Evolutionary conservation across 2,888 invertebrate species (phyloP).

Genomic region (Coecobrya sp.): DNA sequence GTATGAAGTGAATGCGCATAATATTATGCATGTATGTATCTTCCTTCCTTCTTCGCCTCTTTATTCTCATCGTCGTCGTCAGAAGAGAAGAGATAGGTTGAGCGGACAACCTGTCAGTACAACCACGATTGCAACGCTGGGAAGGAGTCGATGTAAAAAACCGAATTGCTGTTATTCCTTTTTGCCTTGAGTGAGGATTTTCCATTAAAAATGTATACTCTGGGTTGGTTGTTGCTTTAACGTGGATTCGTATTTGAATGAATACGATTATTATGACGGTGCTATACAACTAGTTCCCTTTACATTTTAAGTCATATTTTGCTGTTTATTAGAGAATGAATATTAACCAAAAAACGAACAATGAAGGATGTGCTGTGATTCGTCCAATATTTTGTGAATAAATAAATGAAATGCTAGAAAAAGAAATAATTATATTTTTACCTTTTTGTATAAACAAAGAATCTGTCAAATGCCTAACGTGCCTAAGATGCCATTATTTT

Average conservation of each 20-base stretch:
- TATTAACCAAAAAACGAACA: not conserved
- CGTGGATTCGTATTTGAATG: constrained; percentile 33
- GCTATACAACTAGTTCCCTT: constrained; percentile 17
- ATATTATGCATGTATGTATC: constrained; percentile 31
- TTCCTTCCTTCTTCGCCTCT: constrained; percentile 61
- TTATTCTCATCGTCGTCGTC: not conserved
- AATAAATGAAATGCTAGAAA: constrained; percentile 1
- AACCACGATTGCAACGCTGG: constrained; percentile 9
- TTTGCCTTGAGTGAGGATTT: constrained; percentile 60
- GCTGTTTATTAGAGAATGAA: not conserved
- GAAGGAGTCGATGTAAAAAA: constrained; percentile 33
- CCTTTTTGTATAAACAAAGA: not conserved
- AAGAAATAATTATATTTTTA: not conserved
- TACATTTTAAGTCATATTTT: constrained; percentile 52
- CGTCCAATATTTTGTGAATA: not conserved
- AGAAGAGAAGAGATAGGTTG: constrained; percentile 14
- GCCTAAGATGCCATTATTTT: constrained; percentile 59
- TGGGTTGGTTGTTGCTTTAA: constrained; percentile 34
- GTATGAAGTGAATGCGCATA: constrained; percentile 12
- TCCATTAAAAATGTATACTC: constrained; percentile 55
- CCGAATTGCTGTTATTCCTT: constrained; percentile 18
- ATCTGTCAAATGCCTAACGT: constrained; percentile 4
- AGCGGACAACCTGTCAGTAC: constrained; percentile 26
- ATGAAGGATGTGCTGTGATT: not conserved
- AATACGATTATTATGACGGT: not conserved